Conservation (phyloP, 1,140 invertebrate species). For the Drosophila quadrilineata region DNA sequence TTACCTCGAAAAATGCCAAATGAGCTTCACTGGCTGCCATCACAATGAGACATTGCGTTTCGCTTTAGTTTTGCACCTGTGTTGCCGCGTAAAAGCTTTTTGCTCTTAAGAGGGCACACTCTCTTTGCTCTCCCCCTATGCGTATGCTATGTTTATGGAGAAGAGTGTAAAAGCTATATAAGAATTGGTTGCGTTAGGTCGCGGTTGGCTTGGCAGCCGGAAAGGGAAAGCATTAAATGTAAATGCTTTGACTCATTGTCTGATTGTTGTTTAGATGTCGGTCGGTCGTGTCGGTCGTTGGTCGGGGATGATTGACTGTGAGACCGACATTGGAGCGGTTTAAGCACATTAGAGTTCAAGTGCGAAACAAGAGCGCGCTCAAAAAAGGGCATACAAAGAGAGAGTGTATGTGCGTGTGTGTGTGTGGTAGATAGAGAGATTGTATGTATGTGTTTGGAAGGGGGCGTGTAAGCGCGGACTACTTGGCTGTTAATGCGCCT, state of each 20-base stretch:
- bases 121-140: too few species aligned
- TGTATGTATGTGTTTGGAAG: too few species aligned
- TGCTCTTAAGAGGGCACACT: conserved; percentile 1
- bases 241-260: conserved; percentile 16
- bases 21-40: too few species aligned
- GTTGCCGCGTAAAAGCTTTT: neutral
- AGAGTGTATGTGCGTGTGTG: too few species aligned
- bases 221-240: conserved; percentile 24
- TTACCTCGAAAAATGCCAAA: too few species aligned
- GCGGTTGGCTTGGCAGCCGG: neutral
- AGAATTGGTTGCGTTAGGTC: conserved; percentile 69
- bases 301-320: conserved; percentile 26
- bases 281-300: conserved; percentile 7
- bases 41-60: too few species aligned
- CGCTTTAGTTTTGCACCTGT: neutral
- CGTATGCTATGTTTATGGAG: too few species aligned
- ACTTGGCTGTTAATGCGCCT: conserved; percentile 21
- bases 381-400: too few species aligned
- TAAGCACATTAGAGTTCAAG: conserved; percentile 51
- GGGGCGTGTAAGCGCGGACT: too few species aligned
- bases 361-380: too few species aligned
- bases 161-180: conserved; percentile 47
- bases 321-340: conserved; percentile 32
- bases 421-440: too few species aligned
- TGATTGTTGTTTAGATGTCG: too few species aligned